phyloP scores from a whole-genome alignment of 2,113 vertebrate genomes.

The Coracopsis vasa region DNA sequence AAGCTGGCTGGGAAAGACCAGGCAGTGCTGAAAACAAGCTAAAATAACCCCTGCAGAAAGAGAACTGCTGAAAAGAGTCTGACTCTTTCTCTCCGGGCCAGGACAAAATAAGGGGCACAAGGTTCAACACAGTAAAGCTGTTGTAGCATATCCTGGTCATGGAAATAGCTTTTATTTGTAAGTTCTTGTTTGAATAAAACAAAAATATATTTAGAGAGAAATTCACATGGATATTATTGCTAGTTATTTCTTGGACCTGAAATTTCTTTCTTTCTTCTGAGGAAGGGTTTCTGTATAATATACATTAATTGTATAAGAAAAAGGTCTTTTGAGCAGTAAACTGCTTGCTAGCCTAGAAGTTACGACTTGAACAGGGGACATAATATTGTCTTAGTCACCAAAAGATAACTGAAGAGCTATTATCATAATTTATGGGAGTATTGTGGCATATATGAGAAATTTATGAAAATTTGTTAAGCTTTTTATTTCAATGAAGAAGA shows the following conservation, averaged over 20 bases:
- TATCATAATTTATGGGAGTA: neutral
- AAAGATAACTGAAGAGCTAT: neutral
- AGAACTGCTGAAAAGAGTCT: neutral
- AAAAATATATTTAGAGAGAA: neutral
- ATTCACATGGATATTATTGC: neutral
- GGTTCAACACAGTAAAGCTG: neutral
- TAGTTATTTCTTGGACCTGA: neutral
- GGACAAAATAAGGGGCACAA: neutral
- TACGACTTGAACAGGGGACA: neutral
- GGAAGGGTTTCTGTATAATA: neutral
- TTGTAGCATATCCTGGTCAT: neutral
- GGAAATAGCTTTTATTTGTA: neutral
- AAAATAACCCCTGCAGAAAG: neutral
- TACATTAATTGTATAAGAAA: neutral
- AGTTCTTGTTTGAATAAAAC: neutral
- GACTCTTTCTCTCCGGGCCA: neutral
- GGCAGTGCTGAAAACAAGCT: neutral
- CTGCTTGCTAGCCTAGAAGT: neutral
- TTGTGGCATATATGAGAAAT: neutral
- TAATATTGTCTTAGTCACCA: neutral
- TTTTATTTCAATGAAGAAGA: neutral
- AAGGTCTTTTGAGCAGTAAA: neutral
- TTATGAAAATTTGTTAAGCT: neutral
- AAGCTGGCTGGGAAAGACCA: neutral
- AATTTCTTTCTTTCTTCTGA: neutral